A percentile compares a stretch with the other conserved stretches of the same genome.
Conservation (phyloP, 2,888 invertebrate species). For the Escarpia spicata region DNA sequence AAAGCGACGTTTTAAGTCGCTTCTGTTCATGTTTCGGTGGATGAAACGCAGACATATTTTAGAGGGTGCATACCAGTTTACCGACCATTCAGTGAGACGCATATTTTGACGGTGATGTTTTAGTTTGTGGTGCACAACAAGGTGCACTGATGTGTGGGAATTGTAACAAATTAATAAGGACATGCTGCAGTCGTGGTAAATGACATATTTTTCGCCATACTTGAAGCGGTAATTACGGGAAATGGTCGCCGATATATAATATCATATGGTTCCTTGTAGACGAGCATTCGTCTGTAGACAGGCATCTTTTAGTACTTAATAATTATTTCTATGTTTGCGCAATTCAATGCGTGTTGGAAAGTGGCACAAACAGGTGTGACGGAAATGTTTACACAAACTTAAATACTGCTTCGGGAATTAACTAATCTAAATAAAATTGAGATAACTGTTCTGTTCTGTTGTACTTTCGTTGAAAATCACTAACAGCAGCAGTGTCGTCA, state of each 20-base stretch:
- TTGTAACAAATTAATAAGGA: neutral
- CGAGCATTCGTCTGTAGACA: neutral
- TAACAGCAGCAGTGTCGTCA: neutral
- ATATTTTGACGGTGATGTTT: neutral
- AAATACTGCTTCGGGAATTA: neutral
- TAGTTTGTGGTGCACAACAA: neutral
- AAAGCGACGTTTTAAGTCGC: neutral
- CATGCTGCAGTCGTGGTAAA: neutral
- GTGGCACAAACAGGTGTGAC: neutral
- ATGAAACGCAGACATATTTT: neutral
- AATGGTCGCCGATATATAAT: neutral
- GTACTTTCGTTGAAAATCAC: neutral
- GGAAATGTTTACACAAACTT: neutral
- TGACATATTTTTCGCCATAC: neutral
- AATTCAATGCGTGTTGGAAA: neutral
- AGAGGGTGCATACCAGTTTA: neutral
- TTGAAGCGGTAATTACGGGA: neutral
- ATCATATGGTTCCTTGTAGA: neutral
- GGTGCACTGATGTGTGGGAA: neutral
- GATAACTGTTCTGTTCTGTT: neutral
- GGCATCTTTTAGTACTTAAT: neutral
- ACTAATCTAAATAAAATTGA: neutral
- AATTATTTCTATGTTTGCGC: neutral
- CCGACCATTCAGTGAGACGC: neutral
- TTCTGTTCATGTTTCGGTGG: neutral